These are phyloP conservation scores for Archegozetes longisetosus DNA, from an alignment of 1,140 invertebrate species.

Conservation along the genomic window DNA sequence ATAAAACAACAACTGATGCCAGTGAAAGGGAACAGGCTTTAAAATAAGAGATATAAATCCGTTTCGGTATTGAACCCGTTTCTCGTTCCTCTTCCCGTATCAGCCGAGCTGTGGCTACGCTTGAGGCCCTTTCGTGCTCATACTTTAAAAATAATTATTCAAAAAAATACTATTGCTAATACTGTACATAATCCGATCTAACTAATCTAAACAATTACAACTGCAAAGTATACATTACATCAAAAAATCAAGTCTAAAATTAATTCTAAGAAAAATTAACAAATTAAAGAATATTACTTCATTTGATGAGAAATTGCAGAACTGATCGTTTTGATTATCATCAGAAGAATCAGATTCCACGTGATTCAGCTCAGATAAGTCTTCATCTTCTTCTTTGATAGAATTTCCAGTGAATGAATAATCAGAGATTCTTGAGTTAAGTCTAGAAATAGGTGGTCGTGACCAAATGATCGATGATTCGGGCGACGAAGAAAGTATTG, in stretches of 20 bases:
- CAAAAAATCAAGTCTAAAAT: too few species aligned
- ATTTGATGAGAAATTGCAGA: too few species aligned
- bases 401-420: neutral
- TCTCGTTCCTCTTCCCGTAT: constrained; percentile 40
- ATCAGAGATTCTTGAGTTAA: constrained; percentile 1
- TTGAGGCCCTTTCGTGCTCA: neutral
- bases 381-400: constrained; percentile 30
- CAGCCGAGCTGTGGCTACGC: constrained; percentile 23
- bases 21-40: constrained; percentile 41
- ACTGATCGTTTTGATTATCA: neutral
- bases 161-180: too few species aligned
- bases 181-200: too few species aligned
- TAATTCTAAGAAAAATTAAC: too few species aligned
- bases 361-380: constrained; percentile 15
- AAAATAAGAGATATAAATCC: constrained; percentile 45
- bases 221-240: too few species aligned
- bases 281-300: too few species aligned
- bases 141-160: neutral
- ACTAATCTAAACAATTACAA: too few species aligned
- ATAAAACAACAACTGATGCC: constrained; percentile 36
- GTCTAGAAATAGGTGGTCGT: neutral
- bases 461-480: neutral
- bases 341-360: neutral
- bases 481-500: neutral
- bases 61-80: constrained; percentile 40